Base-by-base conservation (phyloP, 2,888 invertebrate genomes). In the Platycheirus albimanus region DNA sequence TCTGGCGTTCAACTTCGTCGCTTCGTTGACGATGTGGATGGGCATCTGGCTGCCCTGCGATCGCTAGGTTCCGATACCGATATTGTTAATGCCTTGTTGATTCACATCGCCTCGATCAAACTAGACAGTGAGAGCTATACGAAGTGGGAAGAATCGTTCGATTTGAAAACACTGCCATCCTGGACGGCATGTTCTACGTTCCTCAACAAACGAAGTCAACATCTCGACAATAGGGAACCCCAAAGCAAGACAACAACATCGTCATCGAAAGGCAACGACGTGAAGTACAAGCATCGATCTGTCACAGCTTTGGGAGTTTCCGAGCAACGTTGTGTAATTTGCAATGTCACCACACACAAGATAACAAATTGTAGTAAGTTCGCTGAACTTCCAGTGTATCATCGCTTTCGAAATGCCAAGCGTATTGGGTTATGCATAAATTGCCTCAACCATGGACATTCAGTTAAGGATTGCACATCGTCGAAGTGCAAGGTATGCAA, bases 11-110 rank as follows among this genome's bases (percentile, higher is more conserved):
- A 78, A 38, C 70, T 77, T 45, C 63, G 63, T 64, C 70, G 58
- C 24, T 70, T 77, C 33, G 64, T 77, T 19, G 77, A 70, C 10
- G 38, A 54, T 20, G 54, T 71, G 1, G 51, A 66, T 51, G 72
- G 72, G 8, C 69, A 79, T 74, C 43, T 74, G 17, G 61, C 47
- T n/a, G 63, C 54, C n/a, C 17, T 72, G 17, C 28, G 47, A 74
- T 69, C 69, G 5, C 36, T 67, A 36, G 71, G 71, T 2, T 47
- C 43, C 24, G 52, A 71, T 41, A 51, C 41, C 10, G 66, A 71
- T 30, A 72, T 54, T 43, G 72, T 54, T 1, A 51, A 63, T 38
- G 63, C 52, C 1, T 3, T 52, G 15, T 8, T 52, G 5, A 52
- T 52, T 33, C 6, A 52, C 6, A 51, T 51, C 13, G 51, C 30